Percentiles rank a stretch among this genome's conserved stretches.
These are phyloP conservation scores for Odiellus spinosus DNA, from an alignment of 2,888 invertebrate species.

Conservation along the genomic window DNA sequence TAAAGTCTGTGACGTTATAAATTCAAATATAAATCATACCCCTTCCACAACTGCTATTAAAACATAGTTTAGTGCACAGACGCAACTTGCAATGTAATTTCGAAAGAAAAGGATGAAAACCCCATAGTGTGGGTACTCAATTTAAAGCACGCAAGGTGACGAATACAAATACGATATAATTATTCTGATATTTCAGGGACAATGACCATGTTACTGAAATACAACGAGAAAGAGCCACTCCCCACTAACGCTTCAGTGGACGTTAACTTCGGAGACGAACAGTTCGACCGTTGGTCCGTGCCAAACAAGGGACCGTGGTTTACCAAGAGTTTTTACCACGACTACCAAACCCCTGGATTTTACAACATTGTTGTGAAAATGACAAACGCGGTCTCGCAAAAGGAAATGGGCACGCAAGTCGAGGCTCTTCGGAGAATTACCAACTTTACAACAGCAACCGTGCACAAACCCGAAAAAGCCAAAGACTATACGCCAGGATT, in stretches of 20 bases:
- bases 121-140: too few relatives aligned
- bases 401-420: slow-evolving; percentile 17
- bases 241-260: slow-evolving; percentile 20
- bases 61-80: too few relatives aligned
- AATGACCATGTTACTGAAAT: slow-evolving; percentile 17
- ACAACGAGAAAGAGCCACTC: slow-evolving; percentile 17
- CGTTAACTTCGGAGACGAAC: slow-evolving; percentile 20
- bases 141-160: too few relatives aligned
- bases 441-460: slow-evolving; percentile 14
- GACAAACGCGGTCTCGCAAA: slow-evolving; percentile 18
- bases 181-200: slow-evolving; percentile 12
- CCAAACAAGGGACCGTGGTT: slow-evolving; percentile 18
- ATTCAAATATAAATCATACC: too few relatives aligned
- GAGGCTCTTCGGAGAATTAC: slow-evolving; percentile 16
- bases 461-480: slow-evolving; percentile 10
- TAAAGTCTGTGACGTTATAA: too few relatives aligned
- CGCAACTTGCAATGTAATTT: too few relatives aligned
- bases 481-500: slow-evolving; percentile 11
- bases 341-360: slow-evolving; percentile 19
- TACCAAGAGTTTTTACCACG: slow-evolving; percentile 16
- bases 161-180: too few relatives aligned
- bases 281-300: slow-evolving; percentile 17
- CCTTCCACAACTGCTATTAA: too few relatives aligned
- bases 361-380: slow-evolving; percentile 19
- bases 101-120: too few relatives aligned